These are phyloP conservation scores for Pipistrellus kuhlii DNA, from an alignment of 2,797 vertebrate genomes.

Conservation along the genomic window DNA sequence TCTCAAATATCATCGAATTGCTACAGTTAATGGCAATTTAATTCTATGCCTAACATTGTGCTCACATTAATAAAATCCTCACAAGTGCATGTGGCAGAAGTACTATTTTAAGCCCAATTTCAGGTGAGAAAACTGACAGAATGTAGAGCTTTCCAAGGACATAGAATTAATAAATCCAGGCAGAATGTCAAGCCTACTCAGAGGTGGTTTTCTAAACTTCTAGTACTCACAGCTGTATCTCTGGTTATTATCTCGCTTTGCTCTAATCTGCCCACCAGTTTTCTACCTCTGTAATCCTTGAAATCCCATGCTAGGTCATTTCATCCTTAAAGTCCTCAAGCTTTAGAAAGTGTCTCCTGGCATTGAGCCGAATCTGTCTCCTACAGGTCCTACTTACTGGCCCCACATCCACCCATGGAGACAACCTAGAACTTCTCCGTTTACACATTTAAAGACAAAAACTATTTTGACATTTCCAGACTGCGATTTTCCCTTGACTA, in stretches of 20 bases:
- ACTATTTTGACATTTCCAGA: background rate
- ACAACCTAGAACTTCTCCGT: background rate
- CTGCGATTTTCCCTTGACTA: background rate
- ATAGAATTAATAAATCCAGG: background rate
- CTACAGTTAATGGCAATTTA: background rate
- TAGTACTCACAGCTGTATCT: background rate
- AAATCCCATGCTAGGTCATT: background rate
- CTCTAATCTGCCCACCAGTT: background rate
- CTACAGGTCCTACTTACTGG: background rate
- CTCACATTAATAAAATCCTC: background rate
- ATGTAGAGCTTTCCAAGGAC: background rate
- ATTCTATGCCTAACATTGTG: background rate
- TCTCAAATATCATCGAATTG: background rate
- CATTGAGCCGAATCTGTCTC: background rate
- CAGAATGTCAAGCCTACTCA: background rate
- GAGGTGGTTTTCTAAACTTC: background rate
- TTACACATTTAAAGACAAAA: slow-evolving; percentile 29
- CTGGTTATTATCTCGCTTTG: background rate
- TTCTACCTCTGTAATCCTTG: background rate
- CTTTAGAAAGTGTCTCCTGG: background rate
- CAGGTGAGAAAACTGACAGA: background rate
- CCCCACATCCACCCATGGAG: background rate
- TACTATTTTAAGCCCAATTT: background rate
- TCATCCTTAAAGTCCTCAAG: background rate
- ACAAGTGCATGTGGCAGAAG: background rate